phyloP scores from a whole-genome alignment of 2,888 invertebrate species.

The Automeris io region DNA sequence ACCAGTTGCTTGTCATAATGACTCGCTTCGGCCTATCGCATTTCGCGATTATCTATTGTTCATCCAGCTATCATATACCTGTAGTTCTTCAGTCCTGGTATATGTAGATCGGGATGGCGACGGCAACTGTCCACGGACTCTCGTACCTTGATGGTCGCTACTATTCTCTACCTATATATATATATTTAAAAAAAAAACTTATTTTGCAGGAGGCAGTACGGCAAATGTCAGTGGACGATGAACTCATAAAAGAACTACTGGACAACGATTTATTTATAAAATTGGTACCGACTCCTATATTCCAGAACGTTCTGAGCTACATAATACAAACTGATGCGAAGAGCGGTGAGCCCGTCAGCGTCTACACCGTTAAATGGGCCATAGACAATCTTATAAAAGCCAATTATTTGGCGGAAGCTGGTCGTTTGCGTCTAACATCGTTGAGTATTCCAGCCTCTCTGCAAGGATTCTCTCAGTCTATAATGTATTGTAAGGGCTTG shows the following conservation, averaged over 20 bases:
- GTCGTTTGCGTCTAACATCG: slow-evolving; percentile 45
- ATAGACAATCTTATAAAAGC: slow-evolving; percentile 39
- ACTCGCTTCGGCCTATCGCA: too few species aligned
- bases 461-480: slow-evolving; percentile 52
- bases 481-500: slow-evolving; percentile 40
- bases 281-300: slow-evolving; percentile 51
- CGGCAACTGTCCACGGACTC: too few species aligned
- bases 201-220: slow-evolving; percentile 39
- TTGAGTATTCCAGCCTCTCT: slow-evolving; percentile 47
- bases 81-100: too few species aligned
- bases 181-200: too few species aligned
- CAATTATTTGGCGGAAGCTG: slow-evolving; percentile 54
- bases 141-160: too few species aligned
- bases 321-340: slow-evolving; percentile 33
- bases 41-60: too few species aligned
- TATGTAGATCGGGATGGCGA: too few species aligned
- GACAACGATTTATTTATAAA: slow-evolving; percentile 51
- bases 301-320: slow-evolving; percentile 41
- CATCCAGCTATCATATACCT: too few species aligned
- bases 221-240: slow-evolving; percentile 44
- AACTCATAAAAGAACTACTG: slow-evolving; percentile 51
- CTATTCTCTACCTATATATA: too few species aligned
- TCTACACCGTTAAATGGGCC: slow-evolving; percentile 49
- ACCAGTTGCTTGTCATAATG: too few species aligned
- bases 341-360: slow-evolving; percentile 17